phyloP scores from a whole-genome alignment of 1,140 invertebrate species.

The Drosophila ananassae region DNA sequence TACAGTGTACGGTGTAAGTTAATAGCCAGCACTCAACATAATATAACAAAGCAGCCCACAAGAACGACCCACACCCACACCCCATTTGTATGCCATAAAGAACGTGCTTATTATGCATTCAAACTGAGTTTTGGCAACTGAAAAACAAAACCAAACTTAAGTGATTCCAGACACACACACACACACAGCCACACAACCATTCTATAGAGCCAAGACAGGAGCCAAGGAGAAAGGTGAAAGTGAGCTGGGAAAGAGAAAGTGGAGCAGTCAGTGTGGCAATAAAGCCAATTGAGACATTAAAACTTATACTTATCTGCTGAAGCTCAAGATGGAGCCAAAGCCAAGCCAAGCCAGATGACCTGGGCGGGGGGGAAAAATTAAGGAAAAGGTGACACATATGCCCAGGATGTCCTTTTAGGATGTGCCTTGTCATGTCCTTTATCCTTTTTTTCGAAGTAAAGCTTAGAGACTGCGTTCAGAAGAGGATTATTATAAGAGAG shows the following conservation, averaged over 20 bases:
- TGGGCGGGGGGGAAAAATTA: not conserved
- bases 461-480: not conserved
- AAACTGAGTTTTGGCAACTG: conserved; percentile 65
- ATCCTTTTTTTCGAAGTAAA: not conserved
- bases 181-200: conserved; percentile 1
- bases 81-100: conserved; percentile 34
- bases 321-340: conserved; percentile 1
- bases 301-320: conserved; percentile 49
- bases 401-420: not conserved
- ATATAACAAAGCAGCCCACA: conserved; percentile 56
- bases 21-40: conserved; percentile 70
- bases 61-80: not conserved
- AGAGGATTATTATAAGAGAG: no score
- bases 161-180: conserved; percentile 62
- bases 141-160: conserved; percentile 72
- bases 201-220: not conserved
- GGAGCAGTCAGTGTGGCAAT: conserved; percentile 19
- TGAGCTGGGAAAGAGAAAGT: not conserved
- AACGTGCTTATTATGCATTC: conserved; percentile 66
- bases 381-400: conserved; percentile 27
- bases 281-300: conserved; percentile 61
- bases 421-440: not conserved
- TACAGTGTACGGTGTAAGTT: conserved; percentile 55
- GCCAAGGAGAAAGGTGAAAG: not conserved
- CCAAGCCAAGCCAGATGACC: conserved; percentile 16